Evolutionary conservation across 2,888 invertebrate species (phyloP).

Genomic region (Drosophila colorata): DNA sequence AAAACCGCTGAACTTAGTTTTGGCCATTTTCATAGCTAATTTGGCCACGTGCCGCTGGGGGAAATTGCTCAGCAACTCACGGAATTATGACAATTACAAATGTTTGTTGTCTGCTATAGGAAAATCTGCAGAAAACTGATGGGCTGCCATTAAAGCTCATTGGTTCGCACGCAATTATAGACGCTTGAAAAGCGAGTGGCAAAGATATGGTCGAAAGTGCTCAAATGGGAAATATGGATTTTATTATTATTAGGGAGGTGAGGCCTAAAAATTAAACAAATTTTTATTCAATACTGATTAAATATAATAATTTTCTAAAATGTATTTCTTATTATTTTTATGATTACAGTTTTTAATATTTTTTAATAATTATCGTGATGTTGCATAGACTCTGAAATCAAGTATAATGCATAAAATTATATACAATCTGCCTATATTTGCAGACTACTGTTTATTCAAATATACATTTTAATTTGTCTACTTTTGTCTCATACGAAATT

Average conservation of each 20-base stretch:
- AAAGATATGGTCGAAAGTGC: not conserved
- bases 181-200: not conserved
- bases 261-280: too few relatives aligned
- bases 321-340: too few relatives aligned
- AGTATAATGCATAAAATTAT: too few relatives aligned
- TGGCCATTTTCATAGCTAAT: constrained; percentile 38
- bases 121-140: constrained; percentile 29
- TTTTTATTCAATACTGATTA: too few relatives aligned
- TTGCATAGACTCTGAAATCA: too few relatives aligned
- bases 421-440: too few relatives aligned
- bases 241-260: not conserved
- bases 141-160: constrained; percentile 34
- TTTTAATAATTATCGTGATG: too few relatives aligned
- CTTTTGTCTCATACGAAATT: too few relatives aligned
- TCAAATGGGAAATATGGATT: not conserved
- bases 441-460: too few relatives aligned
- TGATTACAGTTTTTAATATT: too few relatives aligned
- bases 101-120: constrained; percentile 9
- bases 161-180: constrained; percentile 4
- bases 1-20: constrained; percentile 44
- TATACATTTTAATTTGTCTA: too few relatives aligned
- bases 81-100: constrained; percentile 50
- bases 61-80: constrained; percentile 3
- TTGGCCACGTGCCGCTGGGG: constrained; percentile 42
- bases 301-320: too few relatives aligned